A percentile compares a stretch with the other conserved stretches of the same genome.
phyloP scores from a whole-genome alignment of 2,797 vertebrate genomes.

The Amazona ochrocephala region DNA sequence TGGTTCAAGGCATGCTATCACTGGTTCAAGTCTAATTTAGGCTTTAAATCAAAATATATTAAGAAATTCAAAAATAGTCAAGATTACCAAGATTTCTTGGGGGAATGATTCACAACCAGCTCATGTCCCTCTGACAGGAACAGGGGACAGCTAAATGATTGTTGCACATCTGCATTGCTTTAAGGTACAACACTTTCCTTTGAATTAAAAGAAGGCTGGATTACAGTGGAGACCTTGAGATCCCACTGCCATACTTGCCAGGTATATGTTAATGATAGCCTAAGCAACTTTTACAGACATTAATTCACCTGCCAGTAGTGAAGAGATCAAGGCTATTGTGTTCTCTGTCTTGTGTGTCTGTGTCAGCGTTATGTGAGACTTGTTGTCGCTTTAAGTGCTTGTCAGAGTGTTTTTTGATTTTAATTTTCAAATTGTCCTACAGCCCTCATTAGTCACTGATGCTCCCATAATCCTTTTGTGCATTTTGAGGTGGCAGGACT shows the following conservation, averaged over 20 bases:
- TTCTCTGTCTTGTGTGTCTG: neutral
- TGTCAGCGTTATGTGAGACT: neutral
- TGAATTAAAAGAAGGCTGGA: conserved; percentile 53
- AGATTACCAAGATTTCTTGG: conserved; percentile 52
- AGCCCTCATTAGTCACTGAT: neutral
- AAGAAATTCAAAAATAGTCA: conserved; percentile 53
- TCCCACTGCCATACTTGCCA: conserved; percentile 38
- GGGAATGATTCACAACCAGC: conserved; percentile 47
- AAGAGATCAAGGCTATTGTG: conserved; percentile 11
- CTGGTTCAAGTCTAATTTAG: conserved; percentile 70
- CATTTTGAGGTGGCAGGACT: neutral
- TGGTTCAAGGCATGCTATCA: conserved; percentile 52
- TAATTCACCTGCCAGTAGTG: conserved; percentile 34
- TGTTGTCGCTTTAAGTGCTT: neutral
- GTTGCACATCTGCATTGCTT: conserved; percentile 26
- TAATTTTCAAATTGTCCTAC: neutral
- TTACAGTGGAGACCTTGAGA: conserved; percentile 48
- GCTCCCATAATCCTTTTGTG: neutral
- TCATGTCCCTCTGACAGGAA: conserved; percentile 32
- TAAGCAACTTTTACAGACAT: conserved; percentile 30
- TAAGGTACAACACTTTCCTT: conserved; percentile 34
- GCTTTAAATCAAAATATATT: conserved; percentile 58
- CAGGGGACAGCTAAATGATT: conserved; percentile 27
- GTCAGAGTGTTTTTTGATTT: neutral
- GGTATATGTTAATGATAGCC: conserved; percentile 27